Percentiles rank a stretch among this genome's conserved stretches.
Evolutionary conservation across 2,888 invertebrate genomes (phyloP).

Genomic region (Drosophila longiperda): DNA sequence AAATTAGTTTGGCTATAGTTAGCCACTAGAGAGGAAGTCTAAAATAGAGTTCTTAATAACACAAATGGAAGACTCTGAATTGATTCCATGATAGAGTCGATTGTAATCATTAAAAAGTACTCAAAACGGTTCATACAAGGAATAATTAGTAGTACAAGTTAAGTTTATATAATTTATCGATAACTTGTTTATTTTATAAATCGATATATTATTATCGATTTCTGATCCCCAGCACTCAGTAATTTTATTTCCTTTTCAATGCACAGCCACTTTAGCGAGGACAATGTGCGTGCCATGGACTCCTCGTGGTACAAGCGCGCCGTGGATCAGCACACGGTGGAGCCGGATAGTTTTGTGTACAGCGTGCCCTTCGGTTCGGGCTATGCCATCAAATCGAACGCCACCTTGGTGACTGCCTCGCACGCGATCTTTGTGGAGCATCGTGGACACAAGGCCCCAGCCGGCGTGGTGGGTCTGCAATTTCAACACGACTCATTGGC

Average conservation of each 20-base stretch:
- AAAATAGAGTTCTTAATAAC: too few relatives aligned
- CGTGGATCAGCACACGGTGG: conserved; percentile 94
- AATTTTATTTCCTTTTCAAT: not conserved
- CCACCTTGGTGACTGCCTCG: conserved; percentile 93
- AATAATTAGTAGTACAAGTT: too few relatives aligned
- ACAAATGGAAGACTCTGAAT: too few relatives aligned
- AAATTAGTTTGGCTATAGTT: too few relatives aligned
- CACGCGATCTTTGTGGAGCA: conserved; percentile 95
- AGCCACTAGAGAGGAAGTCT: too few relatives aligned
- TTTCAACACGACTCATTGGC: conserved; percentile 93
- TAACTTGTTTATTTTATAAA: not conserved
- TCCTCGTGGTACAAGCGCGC: conserved; percentile 96
- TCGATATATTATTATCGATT: not conserved
- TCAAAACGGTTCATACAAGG: too few relatives aligned
- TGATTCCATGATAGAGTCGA: too few relatives aligned
- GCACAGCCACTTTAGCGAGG: conserved; percentile 92
- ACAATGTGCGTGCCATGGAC: conserved; percentile 92
- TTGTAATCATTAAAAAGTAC: too few relatives aligned
- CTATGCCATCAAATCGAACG: conserved; percentile 85
- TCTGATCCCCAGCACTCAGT: not conserved
- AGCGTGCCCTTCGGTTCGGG: conserved; percentile 87
- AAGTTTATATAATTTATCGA: not conserved
- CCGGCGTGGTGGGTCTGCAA: conserved; percentile 96
- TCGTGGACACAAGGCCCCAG: conserved; percentile 93
- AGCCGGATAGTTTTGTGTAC: conserved; percentile 95